Percentiles rank a stretch among this genome's conserved stretches.
Conservation (phyloP, 1,140 invertebrate species). For the Diachasmimorpha longicaudata region DNA sequence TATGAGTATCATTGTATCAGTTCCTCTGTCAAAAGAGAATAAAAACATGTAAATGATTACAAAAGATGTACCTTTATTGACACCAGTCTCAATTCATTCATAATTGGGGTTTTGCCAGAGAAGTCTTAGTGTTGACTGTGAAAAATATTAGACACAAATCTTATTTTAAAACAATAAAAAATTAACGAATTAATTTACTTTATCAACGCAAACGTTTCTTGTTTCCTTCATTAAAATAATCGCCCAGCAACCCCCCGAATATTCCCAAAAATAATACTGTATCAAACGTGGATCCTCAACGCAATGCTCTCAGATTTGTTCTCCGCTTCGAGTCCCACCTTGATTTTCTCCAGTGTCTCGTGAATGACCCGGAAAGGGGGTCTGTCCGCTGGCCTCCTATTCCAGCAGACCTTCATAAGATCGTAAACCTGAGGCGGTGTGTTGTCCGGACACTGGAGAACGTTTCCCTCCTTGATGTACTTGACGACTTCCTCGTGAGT, state of each 20-base stretch:
- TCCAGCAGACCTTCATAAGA: conserved; percentile 94
- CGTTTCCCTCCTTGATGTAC: conserved; percentile 89
- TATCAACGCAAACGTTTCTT: too few relatives aligned
- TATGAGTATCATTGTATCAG: not conserved
- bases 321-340: conserved; percentile 64
- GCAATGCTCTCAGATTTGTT: conserved; percentile 51
- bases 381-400: conserved; percentile 79
- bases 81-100: not conserved
- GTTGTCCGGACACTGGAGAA: conserved; percentile 86
- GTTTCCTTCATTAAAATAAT: too few relatives aligned
- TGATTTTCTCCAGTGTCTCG: conserved; percentile 72
- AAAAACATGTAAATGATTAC: not conserved
- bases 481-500: conserved; percentile 94
- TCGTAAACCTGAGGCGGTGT: conserved; percentile 90
- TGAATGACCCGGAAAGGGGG: conserved; percentile 83
- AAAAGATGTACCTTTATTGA: too few relatives aligned
- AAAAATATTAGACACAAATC: too few relatives aligned
- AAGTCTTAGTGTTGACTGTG: too few relatives aligned
- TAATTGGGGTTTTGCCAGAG: too few relatives aligned
- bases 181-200: too few relatives aligned
- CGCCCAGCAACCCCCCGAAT: too few relatives aligned
- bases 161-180: too few relatives aligned
- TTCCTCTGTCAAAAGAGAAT: not conserved
- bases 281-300: conserved; percentile 52
- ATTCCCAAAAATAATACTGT: not conserved